Conservation (phyloP, 2,888 invertebrate genomes). For the Griposia aprilina region DNA sequence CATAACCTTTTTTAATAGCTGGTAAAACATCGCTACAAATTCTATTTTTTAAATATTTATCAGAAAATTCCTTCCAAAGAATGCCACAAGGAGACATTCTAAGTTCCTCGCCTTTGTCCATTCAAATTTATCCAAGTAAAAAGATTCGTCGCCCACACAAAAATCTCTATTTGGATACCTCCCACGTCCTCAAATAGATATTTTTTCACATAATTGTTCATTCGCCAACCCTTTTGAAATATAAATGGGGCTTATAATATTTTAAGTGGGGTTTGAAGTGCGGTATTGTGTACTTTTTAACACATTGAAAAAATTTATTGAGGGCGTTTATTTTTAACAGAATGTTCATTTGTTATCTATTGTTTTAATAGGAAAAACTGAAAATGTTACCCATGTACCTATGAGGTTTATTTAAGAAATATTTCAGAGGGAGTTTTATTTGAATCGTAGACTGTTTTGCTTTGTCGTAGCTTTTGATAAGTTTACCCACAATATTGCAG, state of each 20-base stretch:
- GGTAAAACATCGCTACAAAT: neutral
- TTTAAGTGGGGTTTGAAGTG: constrained; percentile 48
- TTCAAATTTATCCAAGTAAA: neutral
- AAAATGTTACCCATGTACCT: neutral
- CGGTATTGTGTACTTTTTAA: constrained; percentile 28
- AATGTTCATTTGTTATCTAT: constrained; percentile 9
- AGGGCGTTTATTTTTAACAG: constrained; percentile 38
- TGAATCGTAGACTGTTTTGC: neutral
- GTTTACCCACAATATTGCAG: neutral
- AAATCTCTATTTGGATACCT: constrained; percentile 26
- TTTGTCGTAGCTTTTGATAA: neutral
- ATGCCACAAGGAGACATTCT: constrained; percentile 5
- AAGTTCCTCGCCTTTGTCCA: neutral
- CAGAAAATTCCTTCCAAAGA: neutral
- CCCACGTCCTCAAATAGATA: constrained; percentile 25
- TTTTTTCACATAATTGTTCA: constrained; percentile 34
- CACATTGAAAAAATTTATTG: neutral
- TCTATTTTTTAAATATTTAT: neutral
- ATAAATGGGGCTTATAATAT: constrained; percentile 56
- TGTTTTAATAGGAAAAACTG: constrained; percentile 9
- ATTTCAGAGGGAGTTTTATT: neutral
- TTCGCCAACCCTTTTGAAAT: constrained; percentile 53
- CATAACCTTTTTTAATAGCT: neutral
- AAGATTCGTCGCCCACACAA: neutral
- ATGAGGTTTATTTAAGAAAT: neutral